Evolutionary conservation across 2,113 vertebrate genomes (phyloP).

Genomic region (Shinisaurus crocodilurus): DNA sequence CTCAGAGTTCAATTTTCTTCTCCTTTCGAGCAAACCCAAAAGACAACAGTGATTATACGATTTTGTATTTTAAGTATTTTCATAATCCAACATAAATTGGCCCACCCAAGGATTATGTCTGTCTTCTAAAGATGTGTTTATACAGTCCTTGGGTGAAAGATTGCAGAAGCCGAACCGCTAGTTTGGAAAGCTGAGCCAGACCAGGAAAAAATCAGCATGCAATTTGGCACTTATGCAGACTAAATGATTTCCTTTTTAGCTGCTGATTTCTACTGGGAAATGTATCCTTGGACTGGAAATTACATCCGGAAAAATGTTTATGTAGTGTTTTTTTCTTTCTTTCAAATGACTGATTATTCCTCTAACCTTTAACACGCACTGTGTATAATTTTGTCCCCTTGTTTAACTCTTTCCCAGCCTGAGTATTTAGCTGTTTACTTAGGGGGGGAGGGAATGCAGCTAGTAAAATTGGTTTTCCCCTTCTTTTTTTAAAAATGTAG

Average conservation of each 20-base stretch:
- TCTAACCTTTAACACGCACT: slow-evolving; percentile 94
- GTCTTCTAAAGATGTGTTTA: slow-evolving; percentile 89
- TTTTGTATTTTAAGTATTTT: slow-evolving; percentile 88
- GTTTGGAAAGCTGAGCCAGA: slow-evolving; percentile 93
- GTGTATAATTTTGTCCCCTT: slow-evolving; percentile 82
- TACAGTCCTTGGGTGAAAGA: slow-evolving; percentile 89
- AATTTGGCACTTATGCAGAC: slow-evolving; percentile 99
- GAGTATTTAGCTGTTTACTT: slow-evolving; percentile 50
- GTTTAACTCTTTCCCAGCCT: slow-evolving; percentile 85
- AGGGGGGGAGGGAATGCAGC: slow-evolving; percentile 58
- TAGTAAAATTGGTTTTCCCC: neutral
- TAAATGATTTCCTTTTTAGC: slow-evolving; percentile 99
- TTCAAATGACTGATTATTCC: slow-evolving; percentile 97
- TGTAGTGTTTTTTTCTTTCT: slow-evolving; percentile 84
- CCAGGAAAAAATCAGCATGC: slow-evolving; percentile 99
- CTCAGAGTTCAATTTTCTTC: slow-evolving; percentile 50
- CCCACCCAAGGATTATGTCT: slow-evolving; percentile 88
- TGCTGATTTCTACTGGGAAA: slow-evolving; percentile 99
- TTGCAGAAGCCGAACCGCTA: slow-evolving; percentile 92
- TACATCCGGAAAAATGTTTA: slow-evolving; percentile 99
- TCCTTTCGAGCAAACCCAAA: slow-evolving; percentile 75
- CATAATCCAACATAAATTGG: slow-evolving; percentile 89
- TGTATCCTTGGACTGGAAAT: slow-evolving; percentile 99
- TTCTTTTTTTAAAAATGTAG: slow-evolving; percentile 38
- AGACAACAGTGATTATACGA: slow-evolving; percentile 86